phyloP scores from a whole-genome alignment of 2,797 vertebrate genomes.

The Tympanoctomys barrerae region DNA sequence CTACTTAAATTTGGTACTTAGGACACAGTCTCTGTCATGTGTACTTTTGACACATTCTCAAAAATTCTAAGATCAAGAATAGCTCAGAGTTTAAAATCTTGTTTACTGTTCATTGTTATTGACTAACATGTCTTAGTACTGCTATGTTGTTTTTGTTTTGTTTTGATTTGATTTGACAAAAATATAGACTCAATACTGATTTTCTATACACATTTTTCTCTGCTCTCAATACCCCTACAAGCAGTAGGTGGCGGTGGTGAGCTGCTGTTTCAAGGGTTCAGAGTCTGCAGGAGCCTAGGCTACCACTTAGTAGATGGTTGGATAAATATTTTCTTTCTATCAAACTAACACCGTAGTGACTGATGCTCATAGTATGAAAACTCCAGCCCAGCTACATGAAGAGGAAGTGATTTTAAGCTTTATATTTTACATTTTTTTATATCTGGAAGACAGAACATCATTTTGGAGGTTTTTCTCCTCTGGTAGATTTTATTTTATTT shows the following conservation, averaged over 20 bases:
- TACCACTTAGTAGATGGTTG: background rate
- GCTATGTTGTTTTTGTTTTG: background rate
- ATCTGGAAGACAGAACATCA: background rate
- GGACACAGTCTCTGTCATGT: background rate
- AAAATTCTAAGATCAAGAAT: background rate
- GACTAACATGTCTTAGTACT: background rate
- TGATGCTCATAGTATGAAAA: background rate
- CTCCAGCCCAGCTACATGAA: background rate
- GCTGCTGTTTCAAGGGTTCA: background rate
- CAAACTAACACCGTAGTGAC: background rate
- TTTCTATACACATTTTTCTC: background rate
- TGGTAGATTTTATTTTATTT: background rate
- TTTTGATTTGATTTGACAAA: background rate
- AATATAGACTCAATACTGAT: background rate
- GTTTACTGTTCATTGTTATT: background rate
- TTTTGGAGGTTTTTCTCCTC: background rate
- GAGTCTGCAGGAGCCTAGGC: background rate
- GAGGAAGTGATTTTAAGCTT: background rate
- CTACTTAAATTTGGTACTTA: background rate
- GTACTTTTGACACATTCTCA: background rate
- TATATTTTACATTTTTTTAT: background rate
- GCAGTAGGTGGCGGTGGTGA: conserved; percentile 75
- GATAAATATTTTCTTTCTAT: background rate
- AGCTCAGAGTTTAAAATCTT: background rate
- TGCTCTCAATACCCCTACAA: background rate